A percentile compares a stretch with the other conserved stretches of the same genome.
Conservation (phyloP, 2,113 vertebrate species). For the Gymnarchus niloticus region DNA sequence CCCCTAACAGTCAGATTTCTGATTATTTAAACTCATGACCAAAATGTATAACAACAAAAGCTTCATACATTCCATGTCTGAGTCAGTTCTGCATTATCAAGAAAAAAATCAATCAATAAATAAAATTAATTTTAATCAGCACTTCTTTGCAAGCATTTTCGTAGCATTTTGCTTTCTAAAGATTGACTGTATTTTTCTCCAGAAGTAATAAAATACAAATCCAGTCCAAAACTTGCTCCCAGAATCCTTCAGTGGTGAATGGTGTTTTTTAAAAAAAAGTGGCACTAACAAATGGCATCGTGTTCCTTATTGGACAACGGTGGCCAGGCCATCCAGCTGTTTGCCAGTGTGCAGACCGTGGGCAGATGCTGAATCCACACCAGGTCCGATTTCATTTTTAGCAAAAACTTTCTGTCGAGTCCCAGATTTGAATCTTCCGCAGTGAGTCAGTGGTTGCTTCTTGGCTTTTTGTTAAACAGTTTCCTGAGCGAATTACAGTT, state of each 20-base stretch:
- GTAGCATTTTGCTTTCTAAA: background rate
- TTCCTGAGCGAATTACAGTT: background rate
- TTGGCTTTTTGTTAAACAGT: slow-evolving; percentile 1
- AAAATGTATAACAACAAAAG: too few relatives aligned
- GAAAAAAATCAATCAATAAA: background rate
- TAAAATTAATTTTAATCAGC: background rate
- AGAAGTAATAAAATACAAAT: background rate
- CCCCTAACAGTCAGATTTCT: background rate
- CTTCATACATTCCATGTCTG: too few relatives aligned
- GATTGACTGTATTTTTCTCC: background rate
- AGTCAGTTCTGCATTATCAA: background rate
- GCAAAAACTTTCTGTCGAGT: slow-evolving; percentile 3
- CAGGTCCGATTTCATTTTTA: background rate
- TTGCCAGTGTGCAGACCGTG: background rate
- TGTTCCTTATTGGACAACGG: background rate
- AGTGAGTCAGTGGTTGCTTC: background rate
- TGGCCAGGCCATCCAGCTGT: background rate
- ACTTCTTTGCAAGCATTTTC: background rate
- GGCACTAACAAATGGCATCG: background rate
- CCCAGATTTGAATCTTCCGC: background rate
- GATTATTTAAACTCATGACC: background rate
- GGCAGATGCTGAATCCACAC: background rate
- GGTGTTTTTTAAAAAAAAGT: background rate
- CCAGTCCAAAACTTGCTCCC: background rate
- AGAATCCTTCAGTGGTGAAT: background rate